phyloP scores from a whole-genome alignment of 2,888 invertebrate genomes.

The Drosophila barbarae region DNA sequence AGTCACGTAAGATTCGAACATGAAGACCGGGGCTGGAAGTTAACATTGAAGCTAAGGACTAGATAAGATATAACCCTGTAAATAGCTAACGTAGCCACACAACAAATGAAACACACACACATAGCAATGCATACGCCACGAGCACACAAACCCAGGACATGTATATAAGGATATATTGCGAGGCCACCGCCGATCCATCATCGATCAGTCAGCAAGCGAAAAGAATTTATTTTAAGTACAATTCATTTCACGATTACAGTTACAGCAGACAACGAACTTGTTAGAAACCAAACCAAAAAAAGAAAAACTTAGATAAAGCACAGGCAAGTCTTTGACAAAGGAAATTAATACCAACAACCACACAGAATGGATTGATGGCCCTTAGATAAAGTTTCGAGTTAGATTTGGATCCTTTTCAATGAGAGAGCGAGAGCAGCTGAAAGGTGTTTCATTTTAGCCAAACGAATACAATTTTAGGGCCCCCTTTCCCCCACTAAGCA shows the following conservation, averaged over 20 bases:
- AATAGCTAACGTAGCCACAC: constrained; percentile 38
- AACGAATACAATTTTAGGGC: constrained; percentile 48
- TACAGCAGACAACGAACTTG: constrained; percentile 66
- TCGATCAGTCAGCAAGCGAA: constrained; percentile 40
- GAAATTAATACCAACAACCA: constrained; percentile 2
- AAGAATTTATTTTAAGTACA: constrained; percentile 63
- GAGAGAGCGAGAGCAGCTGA: constrained; percentile 37
- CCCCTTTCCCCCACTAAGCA: constrained; percentile 62
- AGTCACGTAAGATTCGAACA: constrained; percentile 58
- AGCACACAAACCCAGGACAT: constrained; percentile 34
- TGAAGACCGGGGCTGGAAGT: constrained; percentile 78
- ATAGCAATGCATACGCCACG: constrained; percentile 28
- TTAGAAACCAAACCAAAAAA: constrained; percentile 25
- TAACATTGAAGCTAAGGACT: constrained; percentile 76
- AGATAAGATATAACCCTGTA: constrained; percentile 43
- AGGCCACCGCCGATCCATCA: constrained; percentile 25
- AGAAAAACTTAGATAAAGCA: constrained; percentile 27
- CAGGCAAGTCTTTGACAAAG: constrained; percentile 9
- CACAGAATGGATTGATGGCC: constrained; percentile 21
- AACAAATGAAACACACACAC: constrained; percentile 20
- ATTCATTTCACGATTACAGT: constrained; percentile 54
- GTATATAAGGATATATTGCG: constrained; percentile 32
- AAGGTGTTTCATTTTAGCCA: constrained; percentile 63
- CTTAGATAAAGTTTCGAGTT: constrained; percentile 5
- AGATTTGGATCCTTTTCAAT: not conserved